phyloP scores from a whole-genome alignment of 2,113 vertebrate genomes.

The Cavia porcellus region DNA sequence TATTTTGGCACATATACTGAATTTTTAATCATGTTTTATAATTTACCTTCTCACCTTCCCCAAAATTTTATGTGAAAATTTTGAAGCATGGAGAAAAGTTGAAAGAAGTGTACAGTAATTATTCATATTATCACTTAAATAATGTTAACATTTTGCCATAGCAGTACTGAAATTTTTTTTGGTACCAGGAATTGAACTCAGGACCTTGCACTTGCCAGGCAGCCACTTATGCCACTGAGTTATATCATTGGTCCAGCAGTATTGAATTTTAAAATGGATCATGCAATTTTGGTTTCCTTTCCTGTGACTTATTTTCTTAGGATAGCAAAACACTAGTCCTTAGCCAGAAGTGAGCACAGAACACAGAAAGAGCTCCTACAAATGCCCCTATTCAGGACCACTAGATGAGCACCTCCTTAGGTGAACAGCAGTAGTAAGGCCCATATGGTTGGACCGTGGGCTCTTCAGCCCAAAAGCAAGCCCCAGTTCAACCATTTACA shows the following conservation, averaged over 20 bases:
- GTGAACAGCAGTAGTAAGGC: not conserved
- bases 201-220: too few species aligned
- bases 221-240: too few species aligned
- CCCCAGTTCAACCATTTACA: slow-evolving; percentile 20
- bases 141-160: slow-evolving; percentile 22
- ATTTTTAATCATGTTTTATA: slow-evolving; percentile 31
- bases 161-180: slow-evolving; percentile 38
- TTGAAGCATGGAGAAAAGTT: slow-evolving; percentile 53
- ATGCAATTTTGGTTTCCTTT: not conserved
- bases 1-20: slow-evolving; percentile 16
- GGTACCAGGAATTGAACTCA: too few species aligned
- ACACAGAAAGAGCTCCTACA: not conserved
- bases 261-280: slow-evolving; percentile 57
- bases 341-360: slow-evolving; percentile 6
- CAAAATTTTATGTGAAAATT: slow-evolving; percentile 36
- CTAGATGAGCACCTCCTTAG: slow-evolving; percentile 1
- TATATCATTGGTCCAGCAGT: not conserved
- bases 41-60: slow-evolving; percentile 25
- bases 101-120: slow-evolving; percentile 49
- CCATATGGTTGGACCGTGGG: not conserved
- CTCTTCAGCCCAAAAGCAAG: not conserved
- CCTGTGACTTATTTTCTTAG: slow-evolving; percentile 49
- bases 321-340: slow-evolving; percentile 33
- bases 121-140: slow-evolving; percentile 24
- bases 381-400: slow-evolving; percentile 31